Percentiles rank a stretch among this genome's conserved stretches.
phyloP scores from a whole-genome alignment of 2,113 vertebrate genomes.

The Paradisaea rubra region DNA sequence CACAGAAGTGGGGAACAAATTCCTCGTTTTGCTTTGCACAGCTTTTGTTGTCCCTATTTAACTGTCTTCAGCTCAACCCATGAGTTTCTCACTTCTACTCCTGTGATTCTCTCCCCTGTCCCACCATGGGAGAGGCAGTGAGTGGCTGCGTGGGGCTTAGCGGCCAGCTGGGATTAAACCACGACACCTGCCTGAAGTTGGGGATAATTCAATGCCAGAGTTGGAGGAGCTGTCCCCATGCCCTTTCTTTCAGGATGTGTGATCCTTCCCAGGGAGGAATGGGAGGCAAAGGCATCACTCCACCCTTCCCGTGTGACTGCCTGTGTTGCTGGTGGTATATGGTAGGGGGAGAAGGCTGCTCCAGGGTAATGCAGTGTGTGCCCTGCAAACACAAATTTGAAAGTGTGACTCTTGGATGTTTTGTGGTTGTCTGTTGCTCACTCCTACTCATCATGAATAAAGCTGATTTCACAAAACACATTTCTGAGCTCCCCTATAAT shows the following conservation, averaged over 20 bases:
- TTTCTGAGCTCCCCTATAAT: not conserved
- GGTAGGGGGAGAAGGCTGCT: not conserved
- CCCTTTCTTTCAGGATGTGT: not conserved
- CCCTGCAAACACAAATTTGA: not conserved
- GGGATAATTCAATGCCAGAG: not conserved
- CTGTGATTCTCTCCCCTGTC: not conserved
- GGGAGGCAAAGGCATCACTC: not conserved
- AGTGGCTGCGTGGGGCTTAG: not conserved
- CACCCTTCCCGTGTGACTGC: not conserved
- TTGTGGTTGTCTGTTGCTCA: not conserved
- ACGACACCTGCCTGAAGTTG: accelerated
- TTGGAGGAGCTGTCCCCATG: not conserved
- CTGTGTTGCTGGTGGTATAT: not conserved
- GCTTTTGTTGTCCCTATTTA: not conserved
- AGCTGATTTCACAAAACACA: not conserved
- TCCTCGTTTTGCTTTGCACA: not conserved
- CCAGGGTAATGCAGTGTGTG: not conserved
- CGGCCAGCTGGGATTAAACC: not conserved
- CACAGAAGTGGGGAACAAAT: not conserved
- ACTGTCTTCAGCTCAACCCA: not conserved
- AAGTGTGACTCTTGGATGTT: not conserved
- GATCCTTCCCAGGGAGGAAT: not conserved
- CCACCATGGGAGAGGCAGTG: not conserved
- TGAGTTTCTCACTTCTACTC: not conserved
- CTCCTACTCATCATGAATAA: not conserved